phyloP scores from a whole-genome alignment of 2,888 invertebrate genomes.

The Mimachlamys varia region DNA sequence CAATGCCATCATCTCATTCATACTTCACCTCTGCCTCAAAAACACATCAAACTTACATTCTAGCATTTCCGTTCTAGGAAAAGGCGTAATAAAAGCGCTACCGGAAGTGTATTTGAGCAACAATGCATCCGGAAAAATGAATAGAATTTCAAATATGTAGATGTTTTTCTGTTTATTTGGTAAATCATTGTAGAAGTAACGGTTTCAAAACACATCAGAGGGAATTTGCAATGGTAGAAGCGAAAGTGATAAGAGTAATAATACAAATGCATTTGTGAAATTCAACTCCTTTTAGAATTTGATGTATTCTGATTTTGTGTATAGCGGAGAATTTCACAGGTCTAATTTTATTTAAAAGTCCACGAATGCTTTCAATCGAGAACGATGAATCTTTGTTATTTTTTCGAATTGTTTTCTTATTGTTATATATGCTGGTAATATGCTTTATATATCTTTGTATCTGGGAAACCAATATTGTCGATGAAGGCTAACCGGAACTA shows the following conservation, averaged over 20 bases:
- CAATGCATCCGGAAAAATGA: not conserved
- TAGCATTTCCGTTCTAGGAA: not conserved
- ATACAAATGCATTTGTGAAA: not conserved
- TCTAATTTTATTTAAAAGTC: not conserved
- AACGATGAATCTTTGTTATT: not conserved
- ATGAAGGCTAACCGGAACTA: no score
- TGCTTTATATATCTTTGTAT: no score
- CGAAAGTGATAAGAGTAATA: not conserved
- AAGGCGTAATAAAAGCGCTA: not conserved
- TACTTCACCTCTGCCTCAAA: not conserved
- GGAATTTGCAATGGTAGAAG: not conserved
- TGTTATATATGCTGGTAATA: not conserved
- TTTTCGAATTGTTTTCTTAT: not conserved
- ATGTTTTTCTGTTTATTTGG: not conserved
- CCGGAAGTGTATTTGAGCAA: not conserved
- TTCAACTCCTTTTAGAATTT: not conserved
- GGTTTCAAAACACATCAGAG: not conserved
- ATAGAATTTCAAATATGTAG: not conserved
- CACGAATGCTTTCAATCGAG: not conserved
- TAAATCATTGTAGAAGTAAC: not conserved
- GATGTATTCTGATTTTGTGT: not conserved
- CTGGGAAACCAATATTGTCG: no score
- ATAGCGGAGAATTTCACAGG: not conserved
- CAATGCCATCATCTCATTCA: not conserved
- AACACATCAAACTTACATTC: not conserved